These are phyloP conservation scores for Trachythela sp. DNA, from an alignment of 64 coral and sea anemone species.

Conservation along the genomic window DNA sequence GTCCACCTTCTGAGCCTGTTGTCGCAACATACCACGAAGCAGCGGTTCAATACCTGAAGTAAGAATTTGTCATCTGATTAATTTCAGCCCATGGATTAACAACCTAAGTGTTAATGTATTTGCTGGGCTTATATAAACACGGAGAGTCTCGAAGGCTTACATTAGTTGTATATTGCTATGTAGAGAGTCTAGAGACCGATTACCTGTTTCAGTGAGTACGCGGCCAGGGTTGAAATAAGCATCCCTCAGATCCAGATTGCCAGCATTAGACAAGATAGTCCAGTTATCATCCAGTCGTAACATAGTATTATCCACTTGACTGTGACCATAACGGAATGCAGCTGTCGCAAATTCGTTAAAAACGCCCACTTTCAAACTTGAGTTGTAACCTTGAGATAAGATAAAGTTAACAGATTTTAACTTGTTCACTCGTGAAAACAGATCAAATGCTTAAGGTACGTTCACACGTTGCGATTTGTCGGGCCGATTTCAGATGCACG, in stretches of 20 bases:
- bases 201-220: slow-evolving; percentile 59
- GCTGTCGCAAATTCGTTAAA: slow-evolving; percentile 99
- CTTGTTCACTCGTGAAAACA: neutral
- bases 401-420: neutral
- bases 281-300: slow-evolving; percentile 76
- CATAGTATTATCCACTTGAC: slow-evolving; percentile 89
- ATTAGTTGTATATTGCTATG: too few species aligned
- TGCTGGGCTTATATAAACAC: too few species aligned
- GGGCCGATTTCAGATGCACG: too few species aligned
- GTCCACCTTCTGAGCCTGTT: slow-evolving; percentile 82
- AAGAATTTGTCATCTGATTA: too few species aligned
- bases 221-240: slow-evolving; percentile 96
- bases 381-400: slow-evolving; percentile 69
- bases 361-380: slow-evolving; percentile 81
- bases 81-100: too few species aligned
- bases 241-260: slow-evolving; percentile 76
- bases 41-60: slow-evolving; percentile 76
- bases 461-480: too few species aligned
- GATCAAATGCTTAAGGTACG: too few species aligned
- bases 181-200: neutral
- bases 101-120: too few species aligned
- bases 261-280: slow-evolving; percentile 61
- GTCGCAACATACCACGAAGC: slow-evolving; percentile 84
- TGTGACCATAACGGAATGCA: slow-evolving; percentile 92
- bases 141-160: too few species aligned